Base-by-base conservation (phyloP, 2,797 vertebrate species). In the Dallia pectoralis region DNA sequence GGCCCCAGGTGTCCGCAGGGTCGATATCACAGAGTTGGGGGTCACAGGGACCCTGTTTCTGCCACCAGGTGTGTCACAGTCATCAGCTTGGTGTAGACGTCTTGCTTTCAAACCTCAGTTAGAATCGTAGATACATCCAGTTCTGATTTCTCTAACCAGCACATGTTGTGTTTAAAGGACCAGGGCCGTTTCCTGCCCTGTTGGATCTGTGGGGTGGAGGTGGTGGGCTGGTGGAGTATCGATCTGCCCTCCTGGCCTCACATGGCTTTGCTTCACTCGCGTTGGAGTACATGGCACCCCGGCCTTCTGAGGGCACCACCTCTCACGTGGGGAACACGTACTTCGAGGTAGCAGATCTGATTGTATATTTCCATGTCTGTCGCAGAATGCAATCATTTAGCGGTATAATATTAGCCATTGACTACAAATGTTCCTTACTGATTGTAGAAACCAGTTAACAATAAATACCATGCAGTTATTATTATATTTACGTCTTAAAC, bases 31-130 rank as follows among this genome's bases (percentile, higher is more conserved):
- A 1, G 87, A 91, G 68, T 29, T 18, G 0, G 74, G 74, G 14
- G 77, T 93, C 40, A 87, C 80, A 6, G 92, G 84, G 0, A 86
- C 80, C 1, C 91, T 93, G n/a, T 93, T 91, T 76, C 84, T 92
- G 59, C 92, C 93, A 18, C 30, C 88, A 89, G 92, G 93, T 93
- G 82, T 22, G 74, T n/a, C 53, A 36, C 30, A 51, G 27, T 5
- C 15, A 9, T 30, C 44, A 56, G 75, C 79, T n/a, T n/a, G n/a
- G n/a, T 67, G 77, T 73, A 44, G 81, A 80, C n/a, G 44, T 82
- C 22, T 81, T 82, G 30, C 51, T 84, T 32, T 80, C 79, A 44
- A 22, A n/a, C 19, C 9, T 25, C 15, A 19, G 25, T 56, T 25
- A 56, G 9, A 56, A 56, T 56, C n/a, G 25, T 56, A 9, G 8